Conservation (phyloP, 2,888 invertebrate species). For the Hipparchia semele region DNA sequence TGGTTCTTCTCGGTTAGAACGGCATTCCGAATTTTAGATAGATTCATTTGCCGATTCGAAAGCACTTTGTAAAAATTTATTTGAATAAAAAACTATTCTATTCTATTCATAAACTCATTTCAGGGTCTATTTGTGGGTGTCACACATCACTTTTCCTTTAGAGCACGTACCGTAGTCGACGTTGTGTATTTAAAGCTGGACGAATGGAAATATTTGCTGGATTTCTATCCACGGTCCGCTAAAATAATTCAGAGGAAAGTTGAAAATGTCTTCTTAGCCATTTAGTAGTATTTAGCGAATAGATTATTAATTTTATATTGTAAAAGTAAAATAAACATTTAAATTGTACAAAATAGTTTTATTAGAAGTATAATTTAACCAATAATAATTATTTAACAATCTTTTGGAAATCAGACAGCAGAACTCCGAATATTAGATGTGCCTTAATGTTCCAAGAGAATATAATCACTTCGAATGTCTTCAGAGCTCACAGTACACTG, state of each 20-base stretch:
- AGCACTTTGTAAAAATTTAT: too few relatives aligned
- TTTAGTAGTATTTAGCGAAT: conserved; percentile 22
- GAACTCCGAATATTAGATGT: too few relatives aligned
- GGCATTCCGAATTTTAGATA: too few relatives aligned
- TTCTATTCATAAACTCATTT: background rate
- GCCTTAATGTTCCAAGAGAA: too few relatives aligned
- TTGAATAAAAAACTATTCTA: too few relatives aligned
- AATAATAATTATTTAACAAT: too few relatives aligned
- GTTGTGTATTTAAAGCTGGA: conserved; percentile 75
- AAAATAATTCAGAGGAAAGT: conserved; percentile 71
- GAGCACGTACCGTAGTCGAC: conserved; percentile 79
- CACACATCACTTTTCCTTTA: conserved; percentile 80
- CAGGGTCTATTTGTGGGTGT: conserved; percentile 80
- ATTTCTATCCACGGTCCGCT: conserved; percentile 73
- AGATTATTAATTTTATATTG: too few relatives aligned
- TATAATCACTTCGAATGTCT: too few relatives aligned
- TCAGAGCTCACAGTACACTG: too few relatives aligned
- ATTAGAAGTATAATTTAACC: background rate
- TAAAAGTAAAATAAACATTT: conserved; percentile 3
- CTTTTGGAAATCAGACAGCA: too few relatives aligned
- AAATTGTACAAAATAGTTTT: conserved; percentile 10
- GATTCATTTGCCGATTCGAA: too few relatives aligned
- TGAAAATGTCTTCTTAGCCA: conserved; percentile 73
- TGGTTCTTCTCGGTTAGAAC: too few relatives aligned
- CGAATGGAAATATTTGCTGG: conserved; percentile 78